Evolutionary conservation across 1,140 invertebrate species (phyloP), one percentile per base, ranked within the genome.

Genomic region (Ditylenchus dipsaci): DNA sequence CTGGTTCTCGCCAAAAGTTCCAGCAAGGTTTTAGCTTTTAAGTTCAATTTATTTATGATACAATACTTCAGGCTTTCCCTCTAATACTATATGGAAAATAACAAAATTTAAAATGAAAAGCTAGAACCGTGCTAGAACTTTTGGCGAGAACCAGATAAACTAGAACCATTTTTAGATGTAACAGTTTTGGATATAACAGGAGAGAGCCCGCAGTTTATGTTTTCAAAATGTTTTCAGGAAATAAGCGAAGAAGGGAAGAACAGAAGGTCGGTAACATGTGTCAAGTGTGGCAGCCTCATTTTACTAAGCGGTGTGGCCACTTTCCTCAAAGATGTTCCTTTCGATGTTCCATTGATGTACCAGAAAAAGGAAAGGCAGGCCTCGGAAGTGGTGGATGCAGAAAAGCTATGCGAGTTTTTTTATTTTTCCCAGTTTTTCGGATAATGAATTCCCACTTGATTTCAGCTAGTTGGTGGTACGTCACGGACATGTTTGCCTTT

Each of bases 401-500:
- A 58, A 53, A 45, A 67, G 30, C 33, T 49, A 29, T 26, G 13
- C 17, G 42, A 49, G n/a, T 38, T 38, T 38, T 38, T 11, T n/a
- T n/a, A n/a, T n/a, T 5, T 38, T 38, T 38, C 33, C 33, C 15
- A 26, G 49, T 17, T 3, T 8, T 53, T 21, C 3, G 49, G 8
- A 26, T 21, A 53, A 53, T 45, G 15, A 21, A 21, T 21, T 53
- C 17, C 3, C 5, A 3, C 57, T 19, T 13, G n/a, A 5, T 66
- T 19, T 65, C 8, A 21, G 43, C n/a, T 7, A 65, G n/a, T 42
- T 71, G 69, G 69, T 71, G 69, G 69, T 57, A 49, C 21, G 71
- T 71, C 8, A 47, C 27, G 17, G 45, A 71, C 45, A 71, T 71
- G 69, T 71, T 71, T 45, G 47, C 56, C n/a, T 71, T 71, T 56